These are phyloP conservation scores for Lithobates sylvaticus DNA, from an alignment of 2,797 vertebrate species.

Conservation along the genomic window DNA sequence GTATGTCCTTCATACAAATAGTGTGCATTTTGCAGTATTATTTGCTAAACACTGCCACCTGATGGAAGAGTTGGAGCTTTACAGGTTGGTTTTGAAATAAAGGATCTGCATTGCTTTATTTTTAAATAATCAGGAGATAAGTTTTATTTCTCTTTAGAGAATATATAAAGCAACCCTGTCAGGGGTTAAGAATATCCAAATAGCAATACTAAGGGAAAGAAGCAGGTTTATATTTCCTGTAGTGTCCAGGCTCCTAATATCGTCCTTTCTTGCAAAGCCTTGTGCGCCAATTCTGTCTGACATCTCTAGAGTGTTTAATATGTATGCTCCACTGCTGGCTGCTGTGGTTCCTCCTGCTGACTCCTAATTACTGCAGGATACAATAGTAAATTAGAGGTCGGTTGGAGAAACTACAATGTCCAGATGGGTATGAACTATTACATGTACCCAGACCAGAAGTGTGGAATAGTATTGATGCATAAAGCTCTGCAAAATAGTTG, in stretches of 20 bases:
- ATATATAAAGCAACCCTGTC: background rate
- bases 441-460: too few relatives aligned
- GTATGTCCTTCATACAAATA: background rate
- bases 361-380: too few relatives aligned
- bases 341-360: too few relatives aligned
- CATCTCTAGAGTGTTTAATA: too few relatives aligned
- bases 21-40: conserved; percentile 21
- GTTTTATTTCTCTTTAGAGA: background rate
- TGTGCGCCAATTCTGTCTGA: background rate
- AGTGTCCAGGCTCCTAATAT: background rate
- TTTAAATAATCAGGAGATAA: background rate
- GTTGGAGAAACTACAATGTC: background rate
- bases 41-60: conserved; percentile 59
- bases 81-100: background rate
- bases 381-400: background rate
- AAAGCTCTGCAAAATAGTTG: background rate
- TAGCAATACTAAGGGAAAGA: background rate
- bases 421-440: background rate
- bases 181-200: background rate
- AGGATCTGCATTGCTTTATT: background rate
- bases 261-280: background rate
- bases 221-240: background rate
- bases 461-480: background rate
- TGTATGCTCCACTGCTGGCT: too few relatives aligned
- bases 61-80: conserved; percentile 1